phyloP scores from a whole-genome alignment of 2,888 invertebrate genomes.

The Perizoma flavofasciatum region DNA sequence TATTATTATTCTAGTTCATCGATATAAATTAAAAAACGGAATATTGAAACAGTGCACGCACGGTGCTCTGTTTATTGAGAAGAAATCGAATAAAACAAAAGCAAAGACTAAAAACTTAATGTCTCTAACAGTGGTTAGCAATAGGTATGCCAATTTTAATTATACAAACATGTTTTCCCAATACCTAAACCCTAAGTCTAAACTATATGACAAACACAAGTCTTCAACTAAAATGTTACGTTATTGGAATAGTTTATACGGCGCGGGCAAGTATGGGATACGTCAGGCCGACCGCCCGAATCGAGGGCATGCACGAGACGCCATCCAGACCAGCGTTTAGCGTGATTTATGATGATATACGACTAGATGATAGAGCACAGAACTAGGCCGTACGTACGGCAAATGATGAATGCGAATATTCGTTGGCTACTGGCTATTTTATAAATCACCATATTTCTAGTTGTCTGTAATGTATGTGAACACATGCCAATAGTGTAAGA shows the following conservation, averaged over 20 bases:
- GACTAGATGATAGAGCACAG: conserved; percentile 55
- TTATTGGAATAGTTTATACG: conserved; percentile 25
- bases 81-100: too few species aligned
- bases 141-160: too few species aligned
- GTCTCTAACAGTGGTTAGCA: too few species aligned
- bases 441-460: neutral
- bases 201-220: neutral
- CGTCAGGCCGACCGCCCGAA: conserved; percentile 48
- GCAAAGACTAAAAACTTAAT: too few species aligned
- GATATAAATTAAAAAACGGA: too few species aligned
- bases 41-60: too few species aligned
- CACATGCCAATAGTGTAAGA: neutral
- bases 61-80: too few species aligned
- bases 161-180: too few species aligned
- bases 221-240: conserved; percentile 15
- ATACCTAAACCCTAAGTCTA: too few species aligned
- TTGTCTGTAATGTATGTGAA: neutral
- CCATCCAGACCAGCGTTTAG: conserved; percentile 56
- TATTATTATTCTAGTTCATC: too few species aligned
- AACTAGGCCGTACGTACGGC: conserved; percentile 41
- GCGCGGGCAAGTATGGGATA: conserved; percentile 44
- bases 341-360: conserved; percentile 74
- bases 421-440: conserved; percentile 8
- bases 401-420: conserved; percentile 50
- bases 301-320: conserved; percentile 52